A percentile compares a stretch with the other conserved stretches of the same genome.
Evolutionary conservation across 2,888 invertebrate genomes (phyloP).

Genomic region (Prosopocoilus inquinatus): DNA sequence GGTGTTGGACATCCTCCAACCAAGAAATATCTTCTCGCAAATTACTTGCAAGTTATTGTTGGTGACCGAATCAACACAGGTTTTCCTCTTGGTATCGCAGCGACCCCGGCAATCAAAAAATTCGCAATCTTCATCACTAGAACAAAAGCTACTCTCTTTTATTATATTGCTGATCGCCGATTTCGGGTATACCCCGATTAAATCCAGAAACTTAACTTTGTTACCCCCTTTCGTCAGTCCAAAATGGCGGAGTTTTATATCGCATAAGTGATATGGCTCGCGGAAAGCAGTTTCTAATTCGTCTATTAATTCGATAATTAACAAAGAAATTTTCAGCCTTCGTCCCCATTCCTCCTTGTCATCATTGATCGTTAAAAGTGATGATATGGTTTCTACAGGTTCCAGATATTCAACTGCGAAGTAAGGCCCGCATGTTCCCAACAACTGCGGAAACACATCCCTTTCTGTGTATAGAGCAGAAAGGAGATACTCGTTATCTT

Average conservation of each 20-base stretch:
- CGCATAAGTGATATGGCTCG: conserved; percentile 66
- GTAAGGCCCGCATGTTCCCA: conserved; percentile 66
- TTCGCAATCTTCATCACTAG: conserved; percentile 63
- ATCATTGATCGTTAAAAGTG: conserved; percentile 55
- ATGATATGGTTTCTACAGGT: conserved; percentile 55
- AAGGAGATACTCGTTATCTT: conserved; percentile 67
- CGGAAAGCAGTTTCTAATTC: conserved; percentile 59
- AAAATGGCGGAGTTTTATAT: conserved; percentile 67
- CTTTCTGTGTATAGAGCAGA: conserved; percentile 59
- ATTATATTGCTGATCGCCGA: conserved; percentile 55
- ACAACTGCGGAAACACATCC: conserved; percentile 63
- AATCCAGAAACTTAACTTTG: conserved; percentile 62
- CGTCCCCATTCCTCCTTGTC: conserved; percentile 58
- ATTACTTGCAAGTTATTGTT: conserved; percentile 69
- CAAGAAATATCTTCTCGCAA: conserved; percentile 64
- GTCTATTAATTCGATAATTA: conserved; percentile 61
- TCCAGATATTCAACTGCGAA: conserved; percentile 65
- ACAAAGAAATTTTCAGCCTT: conserved; percentile 56
- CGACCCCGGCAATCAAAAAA: conserved; percentile 65
- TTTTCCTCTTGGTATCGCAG: conserved; percentile 55
- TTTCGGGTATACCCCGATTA: conserved; percentile 62
- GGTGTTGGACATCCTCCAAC: conserved; percentile 61
- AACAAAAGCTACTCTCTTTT: conserved; percentile 51
- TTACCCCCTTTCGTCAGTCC: conserved; percentile 55
- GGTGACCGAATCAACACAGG: conserved; percentile 51